phyloP scores from a whole-genome alignment of 2,888 invertebrate genomes.

The Lordiphosa fenestrarum region DNA sequence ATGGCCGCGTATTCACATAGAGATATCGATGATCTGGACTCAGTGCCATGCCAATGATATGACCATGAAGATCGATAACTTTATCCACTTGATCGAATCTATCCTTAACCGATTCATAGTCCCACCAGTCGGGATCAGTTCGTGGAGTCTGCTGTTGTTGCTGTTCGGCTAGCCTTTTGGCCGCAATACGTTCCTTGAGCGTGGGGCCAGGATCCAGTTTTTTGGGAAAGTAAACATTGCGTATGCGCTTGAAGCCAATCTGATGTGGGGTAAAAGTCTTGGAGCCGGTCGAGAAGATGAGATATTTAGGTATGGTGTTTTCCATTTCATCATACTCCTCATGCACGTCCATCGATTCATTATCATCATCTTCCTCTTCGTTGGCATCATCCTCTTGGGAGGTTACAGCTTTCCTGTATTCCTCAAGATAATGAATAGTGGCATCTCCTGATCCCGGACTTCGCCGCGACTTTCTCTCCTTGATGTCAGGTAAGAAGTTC shows the following conservation, averaged over 20 bases:
- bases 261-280: constrained; percentile 93
- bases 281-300: constrained; percentile 91
- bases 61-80: constrained; percentile 90
- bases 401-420: constrained; percentile 81
- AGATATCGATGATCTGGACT: constrained; percentile 91
- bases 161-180: constrained; percentile 77
- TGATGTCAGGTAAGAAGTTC: constrained; percentile 55
- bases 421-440: constrained; percentile 83
- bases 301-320: constrained; percentile 83
- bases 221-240: constrained; percentile 85
- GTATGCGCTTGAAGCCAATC: constrained; percentile 89
- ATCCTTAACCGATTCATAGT: constrained; percentile 85
- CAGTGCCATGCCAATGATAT: constrained; percentile 92
- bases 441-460: constrained; percentile 48
- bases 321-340: constrained; percentile 83
- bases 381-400: constrained; percentile 39
- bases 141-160: constrained; percentile 78
- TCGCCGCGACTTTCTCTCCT: constrained; percentile 44
- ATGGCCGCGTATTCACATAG: constrained; percentile 91
- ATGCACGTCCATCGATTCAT: constrained; percentile 74
- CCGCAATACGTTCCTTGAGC: constrained; percentile 84
- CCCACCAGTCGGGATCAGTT: constrained; percentile 85
- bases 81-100: constrained; percentile 89
- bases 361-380: constrained; percentile 46
- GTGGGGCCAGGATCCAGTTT: constrained; percentile 86